Base-by-base conservation (phyloP, 2,888 invertebrate genomes). In the Ochropleura plecta region DNA sequence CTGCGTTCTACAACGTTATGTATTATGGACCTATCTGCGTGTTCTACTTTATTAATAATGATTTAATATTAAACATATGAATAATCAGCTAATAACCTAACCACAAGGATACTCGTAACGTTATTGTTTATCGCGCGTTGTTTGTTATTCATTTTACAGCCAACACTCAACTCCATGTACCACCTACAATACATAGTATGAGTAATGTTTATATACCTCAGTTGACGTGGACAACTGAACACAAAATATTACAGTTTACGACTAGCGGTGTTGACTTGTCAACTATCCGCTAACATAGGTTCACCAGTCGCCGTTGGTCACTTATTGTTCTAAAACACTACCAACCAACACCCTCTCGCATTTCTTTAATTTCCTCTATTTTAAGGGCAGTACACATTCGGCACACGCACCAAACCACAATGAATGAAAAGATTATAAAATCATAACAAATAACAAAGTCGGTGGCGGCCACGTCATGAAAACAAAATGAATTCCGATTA, bases 61-160 rank as follows among this genome's bases (percentile, higher is more conserved):
- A 40, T 16, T 69, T 51, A 55, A 46, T 60, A 62, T 16, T 55
- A 51, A 65, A 49, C 40, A 53, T 66, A 60, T 76, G 66, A 79
- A 69, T 55, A 82, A 64, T 69, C 63, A 49, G n/a, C 51, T 69
- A 81, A 72, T 42, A 63, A 66, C 51, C 16, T 59, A 30, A 71
- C 73, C 59, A 66, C 72, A 73, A 85, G 73, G 87, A 79, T 79
- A 67, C 53, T 72, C 42, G 74, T 73, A 64, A 65, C 49, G 65
- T 55, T 63, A 60, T 74, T 75, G 57, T 73, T 60, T 70, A 69
- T 70, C 48, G 40, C 6, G 68, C 63, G 16, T 16, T 67, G 74
- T 60, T 70, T 62, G 53, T 55, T 81, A 44, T 53, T 60, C 44
- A 44, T 62, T n/a, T 7, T 48, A 59, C 3, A 62, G 14, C n/a